A percentile compares a stretch with the other conserved stretches of the same genome.
Evolutionary conservation across 92 coral and sea anemone species (phyloP).

Genomic region (Montipora capitata): DNA sequence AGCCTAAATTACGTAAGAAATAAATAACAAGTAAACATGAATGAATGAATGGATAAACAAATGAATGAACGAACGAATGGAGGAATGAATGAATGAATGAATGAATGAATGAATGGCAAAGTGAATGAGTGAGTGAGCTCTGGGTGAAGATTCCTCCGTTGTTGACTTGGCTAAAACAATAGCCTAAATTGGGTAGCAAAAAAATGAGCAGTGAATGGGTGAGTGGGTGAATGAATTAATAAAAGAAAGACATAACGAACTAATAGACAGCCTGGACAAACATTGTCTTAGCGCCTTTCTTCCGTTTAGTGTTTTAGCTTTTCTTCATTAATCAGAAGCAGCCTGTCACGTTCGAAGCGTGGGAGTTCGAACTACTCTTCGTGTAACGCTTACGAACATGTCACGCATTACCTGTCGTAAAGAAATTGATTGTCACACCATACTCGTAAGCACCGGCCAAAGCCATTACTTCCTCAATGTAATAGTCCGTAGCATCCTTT

Average conservation of each 20-base stretch:
- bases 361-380: not conserved
- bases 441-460: constrained; percentile 45
- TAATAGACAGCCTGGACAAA: no score
- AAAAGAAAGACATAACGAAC: no score
- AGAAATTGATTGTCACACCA: constrained; percentile 85
- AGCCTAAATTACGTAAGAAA: not conserved
- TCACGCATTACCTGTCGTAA: constrained; percentile 76
- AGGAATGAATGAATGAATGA: not conserved
- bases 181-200: no score
- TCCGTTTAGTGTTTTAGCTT: no score
- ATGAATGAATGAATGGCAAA: not conserved
- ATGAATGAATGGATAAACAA: no score
- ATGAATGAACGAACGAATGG: not conserved
- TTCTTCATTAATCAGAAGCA: no score
- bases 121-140: not conserved
- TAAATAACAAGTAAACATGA: no score
- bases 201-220: no score
- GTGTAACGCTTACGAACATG: not conserved
- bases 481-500: constrained; percentile 81
- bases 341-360: no score
- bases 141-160: not conserved
- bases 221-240: no score
- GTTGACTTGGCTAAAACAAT: no score
- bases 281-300: no score
- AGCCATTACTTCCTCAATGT: constrained; percentile 64